Conservation (phyloP, 23 tunicate genomes). For the Clavelina lepadiformis region DNA sequence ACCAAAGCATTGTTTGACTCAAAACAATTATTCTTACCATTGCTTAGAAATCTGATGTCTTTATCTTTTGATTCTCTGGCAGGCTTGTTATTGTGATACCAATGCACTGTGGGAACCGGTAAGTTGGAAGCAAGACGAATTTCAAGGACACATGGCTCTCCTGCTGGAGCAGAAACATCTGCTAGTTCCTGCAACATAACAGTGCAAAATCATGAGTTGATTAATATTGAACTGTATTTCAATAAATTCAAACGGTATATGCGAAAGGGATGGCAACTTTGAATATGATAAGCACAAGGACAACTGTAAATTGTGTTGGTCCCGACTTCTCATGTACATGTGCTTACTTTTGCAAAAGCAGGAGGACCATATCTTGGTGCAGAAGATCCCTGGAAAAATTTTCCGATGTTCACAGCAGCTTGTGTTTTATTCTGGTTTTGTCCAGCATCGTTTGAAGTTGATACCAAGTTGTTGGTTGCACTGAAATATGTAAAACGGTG, state of each 20-base stretch:
- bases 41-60: conserved; percentile 77
- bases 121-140: conserved; percentile 46
- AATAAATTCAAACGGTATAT: too few relatives aligned
- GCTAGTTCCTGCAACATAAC: conserved; percentile 50
- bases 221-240: too few relatives aligned
- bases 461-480: too few relatives aligned
- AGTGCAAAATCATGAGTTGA: too few relatives aligned
- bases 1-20: background rate
- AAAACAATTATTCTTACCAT: conserved; percentile 66
- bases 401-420: conserved; percentile 65
- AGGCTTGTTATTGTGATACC: conserved; percentile 91
- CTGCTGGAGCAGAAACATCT: conserved; percentile 56
- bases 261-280: too few relatives aligned
- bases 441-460: too few relatives aligned
- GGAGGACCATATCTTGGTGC: conserved; percentile 75
- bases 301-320: too few relatives aligned
- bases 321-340: too few relatives aligned
- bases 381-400: conserved; percentile 50
- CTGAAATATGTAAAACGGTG: too few relatives aligned
- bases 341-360: conserved; percentile 57
- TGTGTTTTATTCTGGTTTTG: conserved; percentile 2
- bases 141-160: conserved; percentile 93
- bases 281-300: too few relatives aligned
- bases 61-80: conserved; percentile 62
- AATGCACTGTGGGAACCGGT: conserved; percentile 84